Percentiles rank a stretch among this genome's conserved stretches.
phyloP scores from a whole-genome alignment of 1,140 invertebrate genomes.

The Pogonus chalceus region DNA sequence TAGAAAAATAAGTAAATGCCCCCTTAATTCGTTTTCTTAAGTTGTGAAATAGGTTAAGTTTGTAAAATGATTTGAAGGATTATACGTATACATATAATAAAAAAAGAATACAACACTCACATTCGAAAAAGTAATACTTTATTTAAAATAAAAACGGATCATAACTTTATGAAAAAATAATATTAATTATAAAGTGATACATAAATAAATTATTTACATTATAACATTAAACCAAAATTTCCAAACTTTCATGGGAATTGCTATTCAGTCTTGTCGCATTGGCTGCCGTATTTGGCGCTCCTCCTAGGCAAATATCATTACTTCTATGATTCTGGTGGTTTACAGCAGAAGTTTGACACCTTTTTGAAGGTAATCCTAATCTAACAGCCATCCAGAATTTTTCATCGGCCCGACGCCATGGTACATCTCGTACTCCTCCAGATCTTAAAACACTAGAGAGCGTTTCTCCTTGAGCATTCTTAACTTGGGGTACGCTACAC shows the following conservation, averaged over 20 bases:
- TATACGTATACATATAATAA: no score
- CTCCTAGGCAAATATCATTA: not conserved
- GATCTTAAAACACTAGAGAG: slow-evolving; percentile 16
- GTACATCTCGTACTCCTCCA: slow-evolving; percentile 17
- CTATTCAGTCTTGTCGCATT: slow-evolving; percentile 2
- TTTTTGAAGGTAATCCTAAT: slow-evolving; percentile 26
- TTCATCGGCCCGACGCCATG: slow-evolving; percentile 23
- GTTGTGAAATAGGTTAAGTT: no score
- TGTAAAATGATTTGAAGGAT: no score
- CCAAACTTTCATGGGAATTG: slow-evolving; percentile 2
- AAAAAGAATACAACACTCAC: not conserved
- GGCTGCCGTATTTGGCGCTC: not conserved
- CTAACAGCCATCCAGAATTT: slow-evolving; percentile 27
- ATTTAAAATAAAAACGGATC: slow-evolving; percentile 1
- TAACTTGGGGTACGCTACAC: slow-evolving; percentile 21
- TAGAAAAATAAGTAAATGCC: no score
- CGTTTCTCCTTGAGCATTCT: slow-evolving; percentile 29
- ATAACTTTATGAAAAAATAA: not conserved
- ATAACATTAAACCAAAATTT: not conserved
- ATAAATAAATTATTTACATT: slow-evolving; percentile 9
- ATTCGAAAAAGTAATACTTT: not conserved
- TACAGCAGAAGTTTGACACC: slow-evolving; percentile 1
- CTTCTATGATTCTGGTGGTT: not conserved
- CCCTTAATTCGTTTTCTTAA: no score
- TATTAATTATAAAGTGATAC: not conserved